Conservation (phyloP, 2,113 vertebrate species). For the Gymnarchus niloticus region DNA sequence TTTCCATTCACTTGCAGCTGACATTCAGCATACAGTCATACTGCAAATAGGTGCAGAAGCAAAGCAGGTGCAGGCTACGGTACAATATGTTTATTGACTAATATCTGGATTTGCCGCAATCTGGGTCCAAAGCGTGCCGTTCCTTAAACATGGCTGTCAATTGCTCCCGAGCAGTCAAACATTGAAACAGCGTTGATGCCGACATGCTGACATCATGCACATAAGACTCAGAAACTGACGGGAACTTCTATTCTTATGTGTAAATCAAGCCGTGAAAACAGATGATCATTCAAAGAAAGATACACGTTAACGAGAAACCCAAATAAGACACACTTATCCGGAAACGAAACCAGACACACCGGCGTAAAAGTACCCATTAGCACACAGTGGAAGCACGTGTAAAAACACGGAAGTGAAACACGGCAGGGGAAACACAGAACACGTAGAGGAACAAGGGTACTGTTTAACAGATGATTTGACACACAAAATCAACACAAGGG, state of each 20-base stretch:
- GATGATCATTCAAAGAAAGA: background rate
- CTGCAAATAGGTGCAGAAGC: background rate
- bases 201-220: conserved; percentile 17
- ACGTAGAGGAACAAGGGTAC: conserved; percentile 20
- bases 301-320: background rate
- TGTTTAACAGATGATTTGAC: conserved; percentile 9
- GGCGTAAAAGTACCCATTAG: conserved; percentile 12
- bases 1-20: conserved; percentile 1
- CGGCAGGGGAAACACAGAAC: conserved; percentile 22
- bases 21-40: conserved; percentile 13
- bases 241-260: background rate
- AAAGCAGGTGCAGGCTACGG: background rate
- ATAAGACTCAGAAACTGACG: background rate
- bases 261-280: conserved; percentile 16
- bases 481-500: conserved; percentile 8
- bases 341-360: conserved; percentile 26
- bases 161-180: background rate
- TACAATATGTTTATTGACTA: background rate
- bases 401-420: background rate
- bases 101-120: background rate
- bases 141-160: background rate
- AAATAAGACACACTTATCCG: conserved; percentile 22
- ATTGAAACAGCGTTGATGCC: background rate
- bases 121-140: background rate
- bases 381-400: conserved; percentile 5